Conservation (phyloP, 2,113 vertebrate genomes). For the Nicator chloris region DNA sequence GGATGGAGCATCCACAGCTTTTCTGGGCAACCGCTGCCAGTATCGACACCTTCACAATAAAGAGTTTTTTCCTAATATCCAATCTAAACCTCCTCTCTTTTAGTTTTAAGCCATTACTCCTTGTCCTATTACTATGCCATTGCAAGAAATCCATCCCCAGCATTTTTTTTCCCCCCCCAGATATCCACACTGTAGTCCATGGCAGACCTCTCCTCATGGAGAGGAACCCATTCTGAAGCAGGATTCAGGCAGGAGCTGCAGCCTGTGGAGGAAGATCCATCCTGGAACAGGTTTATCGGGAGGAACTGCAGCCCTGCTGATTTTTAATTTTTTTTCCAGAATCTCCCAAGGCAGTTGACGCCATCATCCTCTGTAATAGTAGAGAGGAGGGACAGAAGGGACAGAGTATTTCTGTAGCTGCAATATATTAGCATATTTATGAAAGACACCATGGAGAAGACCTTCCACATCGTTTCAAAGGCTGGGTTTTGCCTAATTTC, state of each 20-base stretch:
- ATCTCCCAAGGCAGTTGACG: neutral
- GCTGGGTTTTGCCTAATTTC: neutral
- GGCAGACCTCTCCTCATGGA: neutral
- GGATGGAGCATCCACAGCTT: neutral
- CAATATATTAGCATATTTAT: neutral
- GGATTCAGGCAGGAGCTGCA: neutral
- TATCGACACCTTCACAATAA: neutral
- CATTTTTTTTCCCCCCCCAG: accelerated
- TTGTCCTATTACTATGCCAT: neutral
- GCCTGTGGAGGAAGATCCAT: neutral
- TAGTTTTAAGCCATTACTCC: neutral
- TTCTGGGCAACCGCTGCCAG: neutral
- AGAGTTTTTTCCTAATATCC: neutral
- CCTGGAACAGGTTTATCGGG: neutral
- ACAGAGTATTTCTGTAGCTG: neutral
- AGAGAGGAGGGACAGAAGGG: neutral
- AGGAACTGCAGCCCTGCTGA: neutral
- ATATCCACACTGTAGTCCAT: neutral
- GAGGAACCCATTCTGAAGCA: neutral
- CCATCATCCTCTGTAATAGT: neutral
- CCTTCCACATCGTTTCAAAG: neutral
- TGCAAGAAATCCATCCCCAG: neutral
- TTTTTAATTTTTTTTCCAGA: neutral
- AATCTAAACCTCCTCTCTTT: neutral
- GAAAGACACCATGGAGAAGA: neutral